Evolutionary conservation across 1,140 invertebrate genomes (phyloP).

Genomic region (Tetramorium parvispinum): DNA sequence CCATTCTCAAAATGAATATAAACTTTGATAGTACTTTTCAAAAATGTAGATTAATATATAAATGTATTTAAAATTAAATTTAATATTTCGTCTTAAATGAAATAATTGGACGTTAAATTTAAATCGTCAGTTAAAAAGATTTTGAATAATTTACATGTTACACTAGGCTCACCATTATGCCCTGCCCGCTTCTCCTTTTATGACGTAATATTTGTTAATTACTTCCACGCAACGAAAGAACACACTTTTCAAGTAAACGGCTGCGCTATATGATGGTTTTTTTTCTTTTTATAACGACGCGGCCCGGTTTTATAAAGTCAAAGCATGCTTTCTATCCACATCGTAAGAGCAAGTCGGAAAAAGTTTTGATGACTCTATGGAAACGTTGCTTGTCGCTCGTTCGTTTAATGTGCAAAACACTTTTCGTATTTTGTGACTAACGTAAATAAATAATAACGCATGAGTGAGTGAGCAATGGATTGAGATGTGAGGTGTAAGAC

Average conservation of each 20-base stretch:
- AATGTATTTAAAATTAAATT: neutral
- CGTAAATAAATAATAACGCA: slow-evolving; percentile 20
- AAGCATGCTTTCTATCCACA: slow-evolving; percentile 33
- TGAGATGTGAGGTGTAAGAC: neutral
- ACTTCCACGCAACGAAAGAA: slow-evolving; percentile 30
- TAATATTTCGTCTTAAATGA: slow-evolving; percentile 3
- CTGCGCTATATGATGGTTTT: neutral
- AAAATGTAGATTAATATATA: too few species aligned
- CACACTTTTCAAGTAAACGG: slow-evolving; percentile 32
- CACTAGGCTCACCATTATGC: neutral
- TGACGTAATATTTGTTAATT: slow-evolving; percentile 68
- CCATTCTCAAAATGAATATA: neutral
- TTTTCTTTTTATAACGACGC: slow-evolving; percentile 23
- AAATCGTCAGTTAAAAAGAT: neutral
- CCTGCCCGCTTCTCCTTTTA: slow-evolving; percentile 1
- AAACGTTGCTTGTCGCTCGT: slow-evolving; percentile 29
- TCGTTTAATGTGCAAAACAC: neutral
- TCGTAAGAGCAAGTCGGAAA: slow-evolving; percentile 1
- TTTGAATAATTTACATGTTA: slow-evolving; percentile 14
- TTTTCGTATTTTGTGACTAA: neutral
- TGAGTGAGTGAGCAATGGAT: neutral
- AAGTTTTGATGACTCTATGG: slow-evolving; percentile 38
- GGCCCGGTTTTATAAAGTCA: slow-evolving; percentile 27
- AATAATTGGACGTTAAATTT: slow-evolving; percentile 8
- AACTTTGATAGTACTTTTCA: neutral